A percentile compares a stretch with the other conserved stretches of the same genome.
phyloP scores from a whole-genome alignment of 2,797 vertebrate genomes.

The Pangasius djambal region DNA sequence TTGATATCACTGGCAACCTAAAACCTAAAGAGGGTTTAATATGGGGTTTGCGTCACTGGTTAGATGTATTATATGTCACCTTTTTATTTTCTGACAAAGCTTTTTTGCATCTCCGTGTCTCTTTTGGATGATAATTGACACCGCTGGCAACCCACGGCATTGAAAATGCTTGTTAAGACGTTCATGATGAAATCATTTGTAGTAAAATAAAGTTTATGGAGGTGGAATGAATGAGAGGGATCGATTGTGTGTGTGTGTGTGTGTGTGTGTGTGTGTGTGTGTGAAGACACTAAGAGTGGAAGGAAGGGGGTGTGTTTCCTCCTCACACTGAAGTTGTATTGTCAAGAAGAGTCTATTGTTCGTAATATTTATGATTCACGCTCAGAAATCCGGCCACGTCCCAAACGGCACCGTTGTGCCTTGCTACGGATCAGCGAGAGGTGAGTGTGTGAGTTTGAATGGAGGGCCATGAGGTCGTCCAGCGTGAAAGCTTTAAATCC shows the following conservation, averaged over 20 bases:
- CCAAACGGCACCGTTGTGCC: neutral
- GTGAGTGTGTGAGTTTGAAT: neutral
- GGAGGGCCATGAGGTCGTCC: conserved; percentile 6
- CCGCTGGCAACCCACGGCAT: neutral
- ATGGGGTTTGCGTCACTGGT: neutral
- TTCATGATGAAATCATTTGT: conserved; percentile 65
- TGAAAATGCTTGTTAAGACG: neutral
- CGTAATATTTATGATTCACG: conserved; percentile 29
- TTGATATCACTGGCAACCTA: neutral
- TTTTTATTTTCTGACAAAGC: neutral
- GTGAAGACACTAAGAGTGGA: neutral
- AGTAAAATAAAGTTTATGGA: conserved; percentile 15
- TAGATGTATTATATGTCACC: no score
- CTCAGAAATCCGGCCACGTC: neutral
- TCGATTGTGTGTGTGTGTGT: conserved; percentile 18
- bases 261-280: conserved; percentile 33
- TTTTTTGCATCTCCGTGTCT: neutral
- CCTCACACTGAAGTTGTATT: neutral
- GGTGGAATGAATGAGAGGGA: neutral
- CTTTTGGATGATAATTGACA: neutral
- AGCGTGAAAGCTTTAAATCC: conserved; percentile 42
- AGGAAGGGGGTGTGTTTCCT: conserved; percentile 25
- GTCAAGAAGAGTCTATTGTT: conserved; percentile 32
- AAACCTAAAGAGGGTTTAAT: neutral
- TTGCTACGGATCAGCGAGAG: neutral